These are phyloP conservation scores for Drosophila teissieri DNA, from an alignment of 1,140 invertebrate genomes.

Conservation along the genomic window DNA sequence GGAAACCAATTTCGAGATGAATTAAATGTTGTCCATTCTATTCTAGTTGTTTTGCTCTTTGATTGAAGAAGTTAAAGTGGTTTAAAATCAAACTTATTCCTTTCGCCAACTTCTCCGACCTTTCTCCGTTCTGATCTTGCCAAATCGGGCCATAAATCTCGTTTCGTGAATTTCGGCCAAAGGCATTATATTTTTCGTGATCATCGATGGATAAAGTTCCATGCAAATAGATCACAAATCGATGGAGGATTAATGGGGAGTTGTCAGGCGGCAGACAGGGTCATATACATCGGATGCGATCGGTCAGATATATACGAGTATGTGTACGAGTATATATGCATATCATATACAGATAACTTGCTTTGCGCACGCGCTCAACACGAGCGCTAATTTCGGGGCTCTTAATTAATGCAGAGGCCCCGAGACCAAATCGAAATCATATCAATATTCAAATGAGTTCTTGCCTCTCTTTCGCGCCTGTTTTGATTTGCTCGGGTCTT, in stretches of 20 bases:
- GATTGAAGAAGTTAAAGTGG: too few relatives aligned
- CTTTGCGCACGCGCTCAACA: constrained; percentile 47
- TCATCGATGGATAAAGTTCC: background rate
- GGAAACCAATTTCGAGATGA: too few relatives aligned
- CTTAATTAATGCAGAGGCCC: constrained; percentile 46
- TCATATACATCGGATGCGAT: constrained; percentile 22
- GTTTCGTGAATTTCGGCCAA: background rate
- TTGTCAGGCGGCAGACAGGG: constrained; percentile 19
- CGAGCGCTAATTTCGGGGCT: constrained; percentile 45
- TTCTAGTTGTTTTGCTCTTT: too few relatives aligned
- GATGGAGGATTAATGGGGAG: constrained; percentile 32
- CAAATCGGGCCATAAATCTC: constrained; percentile 15
- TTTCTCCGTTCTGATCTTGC: constrained; percentile 9
- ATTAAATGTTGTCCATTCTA: too few relatives aligned
- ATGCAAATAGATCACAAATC: constrained; percentile 47
- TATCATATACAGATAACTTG: constrained; percentile 14
- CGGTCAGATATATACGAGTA: background rate
- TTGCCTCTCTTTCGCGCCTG: background rate
- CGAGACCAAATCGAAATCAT: constrained; percentile 46
- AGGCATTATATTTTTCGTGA: constrained; percentile 11
- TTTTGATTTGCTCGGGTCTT: constrained; percentile 15
- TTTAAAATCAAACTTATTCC: background rate
- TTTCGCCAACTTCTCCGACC: constrained; percentile 5
- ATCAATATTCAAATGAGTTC: constrained; percentile 54
- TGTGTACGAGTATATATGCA: background rate